Conservation (phyloP, 2,113 vertebrate species). For the Neogale vison region DNA sequence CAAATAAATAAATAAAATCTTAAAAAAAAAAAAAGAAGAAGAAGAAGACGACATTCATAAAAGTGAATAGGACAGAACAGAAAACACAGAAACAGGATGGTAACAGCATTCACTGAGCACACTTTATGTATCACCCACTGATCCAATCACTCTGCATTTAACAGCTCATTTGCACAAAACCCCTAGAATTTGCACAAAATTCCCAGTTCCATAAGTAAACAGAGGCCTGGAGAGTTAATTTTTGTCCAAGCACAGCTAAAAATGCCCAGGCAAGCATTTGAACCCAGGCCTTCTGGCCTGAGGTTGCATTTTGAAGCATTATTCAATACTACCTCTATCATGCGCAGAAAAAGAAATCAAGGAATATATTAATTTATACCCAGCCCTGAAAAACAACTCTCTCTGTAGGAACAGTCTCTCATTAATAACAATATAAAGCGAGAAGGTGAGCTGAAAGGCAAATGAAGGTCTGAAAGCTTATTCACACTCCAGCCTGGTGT, state of each 20-base stretch:
- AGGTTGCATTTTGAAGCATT: neutral
- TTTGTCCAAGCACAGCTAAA: neutral
- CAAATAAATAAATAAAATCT: too few species aligned
- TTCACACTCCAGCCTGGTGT: neutral
- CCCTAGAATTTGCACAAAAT: neutral
- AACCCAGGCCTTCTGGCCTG: neutral
- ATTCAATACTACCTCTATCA: neutral
- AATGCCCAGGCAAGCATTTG: neutral
- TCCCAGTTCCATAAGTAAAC: neutral
- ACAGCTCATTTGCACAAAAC: neutral
- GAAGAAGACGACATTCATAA: neutral
- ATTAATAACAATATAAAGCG: neutral
- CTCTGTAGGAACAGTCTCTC: neutral
- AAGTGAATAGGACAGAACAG: neutral
- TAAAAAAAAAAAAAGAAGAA: too few species aligned
- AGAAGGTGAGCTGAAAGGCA: slow-evolving; percentile 9
- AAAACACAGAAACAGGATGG: neutral
- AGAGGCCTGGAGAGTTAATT: neutral
- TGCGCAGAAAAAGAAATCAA: slow-evolving; percentile 40
- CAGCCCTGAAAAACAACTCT: slow-evolving; percentile 2
- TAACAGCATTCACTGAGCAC: neutral
- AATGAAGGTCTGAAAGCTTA: neutral
- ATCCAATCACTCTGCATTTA: neutral
- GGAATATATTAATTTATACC: neutral
- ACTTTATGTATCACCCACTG: neutral